Base-by-base conservation (phyloP, 2,797 vertebrate species). In the Hypotaenidia philippensis region DNA sequence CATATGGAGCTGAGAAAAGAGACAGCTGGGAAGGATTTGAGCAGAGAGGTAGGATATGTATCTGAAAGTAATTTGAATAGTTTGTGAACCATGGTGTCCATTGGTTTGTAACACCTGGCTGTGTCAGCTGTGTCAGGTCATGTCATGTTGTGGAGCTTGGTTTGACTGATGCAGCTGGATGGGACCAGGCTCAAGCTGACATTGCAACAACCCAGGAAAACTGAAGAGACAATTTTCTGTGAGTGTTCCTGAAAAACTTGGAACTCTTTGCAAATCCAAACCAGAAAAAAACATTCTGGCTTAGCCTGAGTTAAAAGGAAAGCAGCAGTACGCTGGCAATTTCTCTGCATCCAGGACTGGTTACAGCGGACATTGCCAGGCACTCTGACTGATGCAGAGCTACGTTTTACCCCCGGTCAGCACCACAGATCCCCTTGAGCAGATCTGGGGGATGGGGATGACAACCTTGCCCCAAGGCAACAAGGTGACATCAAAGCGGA, bases 21-120 rank as follows among this genome's bases (percentile, higher is more conserved):
- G 94, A 84, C 81, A 96, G 70, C 69, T 91, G 86, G 74, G 82
- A 86, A 80, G 66, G 66, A 56, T 68, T 84, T 91, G 72, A 94
- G 75, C 78, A 80, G 84, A 92, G 75, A 82, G 80, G 63, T 84
- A 92, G 71, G 63, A 70, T 87, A 45, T 76, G 55, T 83, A 82
- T 97, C 90, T 88, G 86, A 95, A 97, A 97, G 79, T 84, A 89
- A 96, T 88, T 95, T 97, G 90, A 92, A 95, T 94, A 93, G 84
- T 95, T 96, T 85, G 93, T 95, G 96, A 97, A 91, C 92, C 71
- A 36, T 94, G 93, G 77, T 92, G 47, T 97, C 88, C 89, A 82
- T 29, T 95, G 96, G 87, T 76, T 93, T 93, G 79, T 94, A 93
- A 95, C 92, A 95, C 57, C 91, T 96, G 93, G 77, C 82, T 60